Evolutionary conservation across 2,797 vertebrate genomes (phyloP), one percentile per base, ranked within the genome.

Genomic region (Nasua narica): DNA sequence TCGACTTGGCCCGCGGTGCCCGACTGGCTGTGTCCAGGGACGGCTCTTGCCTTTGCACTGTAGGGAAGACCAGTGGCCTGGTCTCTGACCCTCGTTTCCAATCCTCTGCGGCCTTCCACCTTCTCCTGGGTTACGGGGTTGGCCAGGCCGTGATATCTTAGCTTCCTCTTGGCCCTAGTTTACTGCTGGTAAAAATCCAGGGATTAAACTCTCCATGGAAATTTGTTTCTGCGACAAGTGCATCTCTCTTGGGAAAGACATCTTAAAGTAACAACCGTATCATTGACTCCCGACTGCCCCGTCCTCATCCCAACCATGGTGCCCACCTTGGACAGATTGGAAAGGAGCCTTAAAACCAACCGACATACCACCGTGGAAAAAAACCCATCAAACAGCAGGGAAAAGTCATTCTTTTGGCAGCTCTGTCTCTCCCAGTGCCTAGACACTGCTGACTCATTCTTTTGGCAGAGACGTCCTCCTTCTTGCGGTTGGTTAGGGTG

Each of bases 241-340:
- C 32, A 3, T 35, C 29, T 52, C 54, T 65, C n/a, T 16, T n/a
- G 35, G 69, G 76, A 82, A 19, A 32, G 7, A 13, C 84, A 18
- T 3, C 10, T 67, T 58, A 32, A 37, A 25, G 15, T 0, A 4
- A 8, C 7, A 19, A 7, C 18, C 19, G 1, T 4, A 3, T 21
- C 37, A 15, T 2, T 6, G 46, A 25, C 7, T 40, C 52, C n/a
- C 32, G 46, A 54, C 32, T 78, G 50, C 23, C 7, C 40, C 37
- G 10, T 27, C 16, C 6, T 29, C 27, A 3, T 16, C 21, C 21
- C 43, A 48, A 12, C 40, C 70, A 15, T 6, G 35, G 29, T 46
- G 18, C 37, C 83, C 27, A 25, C 27, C 3, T 6, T 48, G 52
- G 40, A 46, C 18, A 40, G 37, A 29, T 62, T 25, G 32, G 62